phyloP scores from a whole-genome alignment of 2,113 vertebrate genomes.

The Condylura cristata region DNA sequence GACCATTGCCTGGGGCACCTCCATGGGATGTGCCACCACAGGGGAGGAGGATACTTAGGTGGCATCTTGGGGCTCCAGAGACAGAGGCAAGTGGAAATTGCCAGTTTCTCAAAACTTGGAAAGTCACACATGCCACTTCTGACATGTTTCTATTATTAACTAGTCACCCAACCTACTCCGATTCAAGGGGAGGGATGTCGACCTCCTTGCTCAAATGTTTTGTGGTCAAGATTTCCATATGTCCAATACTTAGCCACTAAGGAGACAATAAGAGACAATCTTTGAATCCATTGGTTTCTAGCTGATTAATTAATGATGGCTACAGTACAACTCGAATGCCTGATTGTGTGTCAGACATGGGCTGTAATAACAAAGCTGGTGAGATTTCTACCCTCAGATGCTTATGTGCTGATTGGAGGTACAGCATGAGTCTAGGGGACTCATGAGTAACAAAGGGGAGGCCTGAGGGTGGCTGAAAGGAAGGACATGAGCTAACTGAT shows the following conservation, averaged over 20 bases:
- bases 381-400: background rate
- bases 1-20: background rate
- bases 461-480: fast-evolving
- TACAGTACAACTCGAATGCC: background rate
- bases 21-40: background rate
- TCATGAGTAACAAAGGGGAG: background rate
- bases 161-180: background rate
- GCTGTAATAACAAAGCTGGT: background rate
- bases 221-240: background rate
- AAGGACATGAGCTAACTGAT: fast-evolving
- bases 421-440: background rate
- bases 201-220: fast-evolving
- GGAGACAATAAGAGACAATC: background rate
- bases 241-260: background rate
- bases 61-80: background rate
- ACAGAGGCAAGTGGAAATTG: background rate
- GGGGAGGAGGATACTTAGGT: fast-evolving
- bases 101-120: background rate
- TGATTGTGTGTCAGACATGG: background rate
- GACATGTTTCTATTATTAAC: background rate
- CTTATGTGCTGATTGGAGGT: background rate
- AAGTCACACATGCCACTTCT: background rate
- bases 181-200: background rate
- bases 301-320: background rate
- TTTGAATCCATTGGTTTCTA: background rate